Conservation (phyloP, 1,140 invertebrate genomes). For the Danaus plexippus region DNA sequence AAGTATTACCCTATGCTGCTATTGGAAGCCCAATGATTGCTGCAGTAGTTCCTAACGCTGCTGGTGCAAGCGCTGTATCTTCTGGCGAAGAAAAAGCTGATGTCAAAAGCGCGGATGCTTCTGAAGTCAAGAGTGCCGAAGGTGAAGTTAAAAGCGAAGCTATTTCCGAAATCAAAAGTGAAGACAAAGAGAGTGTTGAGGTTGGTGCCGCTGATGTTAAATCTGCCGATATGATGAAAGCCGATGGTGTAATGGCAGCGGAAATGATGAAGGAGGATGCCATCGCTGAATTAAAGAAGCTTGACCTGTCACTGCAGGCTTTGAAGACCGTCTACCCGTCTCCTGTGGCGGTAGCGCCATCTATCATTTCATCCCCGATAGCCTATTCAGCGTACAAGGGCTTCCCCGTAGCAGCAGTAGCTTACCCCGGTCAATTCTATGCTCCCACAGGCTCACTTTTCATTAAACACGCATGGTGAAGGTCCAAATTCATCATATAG, state of each 20-base stretch:
- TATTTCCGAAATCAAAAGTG: constrained; percentile 12
- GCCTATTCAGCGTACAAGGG: not conserved
- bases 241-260: constrained; percentile 16
- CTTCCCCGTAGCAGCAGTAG: too few species aligned
- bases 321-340: not conserved
- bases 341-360: not conserved
- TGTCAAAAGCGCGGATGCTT: constrained; percentile 11
- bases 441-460: too few species aligned
- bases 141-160: not conserved
- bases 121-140: not conserved
- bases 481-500: too few species aligned
- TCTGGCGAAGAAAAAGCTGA: constrained; percentile 16
- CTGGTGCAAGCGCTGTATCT: constrained; percentile 11
- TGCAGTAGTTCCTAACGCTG: constrained; percentile 1
- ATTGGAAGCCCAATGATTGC: constrained; percentile 9
- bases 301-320: not conserved
- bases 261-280: constrained; percentile 16
- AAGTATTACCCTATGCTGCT: not conserved
- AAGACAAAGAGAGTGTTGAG: constrained; percentile 10
- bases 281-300: constrained; percentile 16
- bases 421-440: too few species aligned
- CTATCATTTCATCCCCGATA: constrained; percentile 12
- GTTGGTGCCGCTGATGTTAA: constrained; percentile 16
- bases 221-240: constrained; percentile 20
- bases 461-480: too few species aligned